Base-by-base conservation (phyloP, 2,888 invertebrate genomes). In the Slavum lentiscoides region DNA sequence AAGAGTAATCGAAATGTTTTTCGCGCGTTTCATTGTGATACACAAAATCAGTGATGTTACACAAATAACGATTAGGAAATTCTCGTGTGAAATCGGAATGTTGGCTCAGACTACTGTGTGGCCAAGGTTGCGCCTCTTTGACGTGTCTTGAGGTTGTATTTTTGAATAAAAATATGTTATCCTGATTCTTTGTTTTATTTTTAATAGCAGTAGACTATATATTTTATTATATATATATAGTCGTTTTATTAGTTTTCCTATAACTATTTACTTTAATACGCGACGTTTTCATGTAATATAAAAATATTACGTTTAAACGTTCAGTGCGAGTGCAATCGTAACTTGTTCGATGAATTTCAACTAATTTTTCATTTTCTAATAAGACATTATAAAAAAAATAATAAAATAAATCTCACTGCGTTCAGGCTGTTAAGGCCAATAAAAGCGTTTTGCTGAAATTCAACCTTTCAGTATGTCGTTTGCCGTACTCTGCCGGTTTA, bases 141-240 rank as follows among this genome's bases (percentile, higher is more conserved):
- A 61, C 3, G 8, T 61, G 37, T 69, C 49, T 37, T 69, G 17
- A 30, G 17, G 69, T 77, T 70, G 76, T 77, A 62, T 77, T 69
- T 62, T 76, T 59, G 30, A 59, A 67, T 68, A 68, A 67, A 74
- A 64, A 64, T 61, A 59, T 68, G 30, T 75, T 67, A 39, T 49
- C 19, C 67, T 68, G n/a, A 68, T 59, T n/a, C 7, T 21, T 66
- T 74, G 23, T 74, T 66, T 74, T 67, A 13, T 62, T 62, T 62
- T 62, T 55, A 64, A 37, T 53, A 59, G n/a, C 37, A 2, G 19
- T 15, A 49, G 3, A 49, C 58, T 21, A 21, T 59, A 43, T 43
- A 1, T 7, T 43, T 9, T 43, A 1, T 43, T 43, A 43, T 43
- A 43, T 43, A 43, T 43, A 2, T 43, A 43, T 43, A 2, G 43